Evolutionary conservation across 1,140 invertebrate genomes (phyloP).

Genomic region (Heliothis virescens): DNA sequence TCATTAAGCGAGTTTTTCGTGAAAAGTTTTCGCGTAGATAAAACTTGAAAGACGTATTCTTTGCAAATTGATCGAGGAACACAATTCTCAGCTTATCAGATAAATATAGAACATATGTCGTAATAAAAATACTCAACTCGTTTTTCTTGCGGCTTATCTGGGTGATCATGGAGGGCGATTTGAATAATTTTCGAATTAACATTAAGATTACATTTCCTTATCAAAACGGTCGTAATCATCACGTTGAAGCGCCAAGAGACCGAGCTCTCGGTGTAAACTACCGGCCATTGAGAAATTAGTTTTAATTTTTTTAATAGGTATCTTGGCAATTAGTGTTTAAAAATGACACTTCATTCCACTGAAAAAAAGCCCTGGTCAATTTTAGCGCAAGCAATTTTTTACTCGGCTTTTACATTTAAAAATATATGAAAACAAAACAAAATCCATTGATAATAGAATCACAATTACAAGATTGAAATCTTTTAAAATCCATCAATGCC

Average conservation of each 20-base stretch:
- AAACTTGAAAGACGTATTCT: constrained; percentile 7
- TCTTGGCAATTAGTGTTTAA: no score
- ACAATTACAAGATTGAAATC: constrained; percentile 29
- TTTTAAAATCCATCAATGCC: constrained; percentile 57
- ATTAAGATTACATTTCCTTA: constrained; percentile 48
- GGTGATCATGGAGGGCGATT: constrained; percentile 28
- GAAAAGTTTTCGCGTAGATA: constrained; percentile 30
- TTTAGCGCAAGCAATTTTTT: no score
- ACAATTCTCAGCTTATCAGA: constrained; percentile 29
- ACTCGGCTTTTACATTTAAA: no score
- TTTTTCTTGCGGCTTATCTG: constrained; percentile 33
- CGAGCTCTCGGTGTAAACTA: constrained; percentile 15
- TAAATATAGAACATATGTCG: constrained; percentile 24
- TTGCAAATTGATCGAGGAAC: constrained; percentile 38
- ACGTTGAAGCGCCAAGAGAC: constrained; percentile 10
- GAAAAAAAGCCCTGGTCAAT: no score
- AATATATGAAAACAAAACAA: not conserved
- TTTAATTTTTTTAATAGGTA: not conserved
- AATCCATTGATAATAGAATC: constrained; percentile 25
- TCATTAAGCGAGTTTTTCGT: constrained; percentile 30
- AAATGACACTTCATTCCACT: no score
- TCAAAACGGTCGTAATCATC: constrained; percentile 37
- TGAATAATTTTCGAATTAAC: constrained; percentile 49
- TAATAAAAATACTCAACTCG: constrained; percentile 17
- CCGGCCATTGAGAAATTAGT: not conserved